Percentiles rank a stretch among this genome's conserved stretches.
Conservation (phyloP, 2,888 invertebrate species). For the Leptopilina syphax region DNA sequence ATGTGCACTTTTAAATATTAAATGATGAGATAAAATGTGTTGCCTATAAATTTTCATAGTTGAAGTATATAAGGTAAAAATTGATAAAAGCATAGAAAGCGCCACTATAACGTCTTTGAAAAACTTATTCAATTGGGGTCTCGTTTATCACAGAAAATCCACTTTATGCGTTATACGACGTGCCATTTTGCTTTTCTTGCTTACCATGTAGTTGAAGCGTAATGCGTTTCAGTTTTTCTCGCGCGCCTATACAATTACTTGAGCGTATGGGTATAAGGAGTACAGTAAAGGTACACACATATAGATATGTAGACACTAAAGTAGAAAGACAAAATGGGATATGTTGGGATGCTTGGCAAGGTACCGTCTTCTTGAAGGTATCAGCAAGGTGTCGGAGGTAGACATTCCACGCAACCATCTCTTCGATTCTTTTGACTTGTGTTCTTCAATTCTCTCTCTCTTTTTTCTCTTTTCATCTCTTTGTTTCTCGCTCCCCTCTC, state of each 20-base stretch:
- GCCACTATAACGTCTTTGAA: slow-evolving; percentile 32
- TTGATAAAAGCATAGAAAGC: slow-evolving; percentile 30
- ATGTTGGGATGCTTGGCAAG: slow-evolving; percentile 38
- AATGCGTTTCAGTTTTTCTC: slow-evolving; percentile 39
- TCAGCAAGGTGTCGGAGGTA: slow-evolving; percentile 55
- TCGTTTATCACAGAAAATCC: slow-evolving; percentile 42
- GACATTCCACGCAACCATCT: slow-evolving; percentile 46
- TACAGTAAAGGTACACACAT: not conserved
- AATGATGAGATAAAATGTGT: not conserved
- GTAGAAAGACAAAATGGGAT: slow-evolving; percentile 30
- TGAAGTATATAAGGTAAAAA: slow-evolving; percentile 23
- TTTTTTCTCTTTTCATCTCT: slow-evolving; percentile 52
- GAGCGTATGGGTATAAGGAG: slow-evolving; percentile 30
- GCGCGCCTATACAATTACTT: slow-evolving; percentile 26
- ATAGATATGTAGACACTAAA: not conserved
- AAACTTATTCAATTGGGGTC: slow-evolving; percentile 39
- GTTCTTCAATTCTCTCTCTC: slow-evolving; percentile 43
- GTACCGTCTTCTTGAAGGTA: slow-evolving; percentile 46
- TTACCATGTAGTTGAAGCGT: slow-evolving; percentile 33
- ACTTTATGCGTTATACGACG: slow-evolving; percentile 38
- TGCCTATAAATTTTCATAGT: slow-evolving; percentile 26
- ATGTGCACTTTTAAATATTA: too few species aligned
- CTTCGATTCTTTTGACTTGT: slow-evolving; percentile 29
- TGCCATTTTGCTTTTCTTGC: slow-evolving; percentile 41
- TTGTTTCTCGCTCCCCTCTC: slow-evolving; percentile 52